These are phyloP conservation scores for Pangasius macronema DNA, from an alignment of 2,797 vertebrate species.

Conservation along the genomic window DNA sequence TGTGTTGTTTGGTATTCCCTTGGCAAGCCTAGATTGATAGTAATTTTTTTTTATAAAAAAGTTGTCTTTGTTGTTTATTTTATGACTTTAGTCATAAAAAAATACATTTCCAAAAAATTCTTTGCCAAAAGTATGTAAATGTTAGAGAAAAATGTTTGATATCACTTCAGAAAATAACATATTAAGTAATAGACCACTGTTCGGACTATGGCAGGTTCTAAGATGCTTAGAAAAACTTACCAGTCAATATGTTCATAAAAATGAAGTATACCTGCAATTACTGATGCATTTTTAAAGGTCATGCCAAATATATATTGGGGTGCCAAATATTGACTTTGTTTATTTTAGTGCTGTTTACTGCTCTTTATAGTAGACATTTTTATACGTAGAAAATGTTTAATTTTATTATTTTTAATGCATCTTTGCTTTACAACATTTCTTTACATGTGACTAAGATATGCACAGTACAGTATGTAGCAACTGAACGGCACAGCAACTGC, in stretches of 20 bases:
- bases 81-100: neutral
- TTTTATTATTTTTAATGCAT: neutral
- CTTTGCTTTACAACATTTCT: neutral
- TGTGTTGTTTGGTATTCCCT: neutral
- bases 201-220: neutral
- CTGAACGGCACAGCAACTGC: neutral
- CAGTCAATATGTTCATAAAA: neutral
- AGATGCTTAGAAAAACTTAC: neutral
- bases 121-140: neutral
- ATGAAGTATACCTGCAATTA: neutral
- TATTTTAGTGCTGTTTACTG: neutral
- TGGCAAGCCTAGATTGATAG: neutral
- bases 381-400: neutral
- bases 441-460: neutral
- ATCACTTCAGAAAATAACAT: neutral
- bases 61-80: neutral
- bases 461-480: neutral
- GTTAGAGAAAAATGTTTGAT: neutral
- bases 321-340: neutral
- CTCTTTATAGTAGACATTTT: neutral
- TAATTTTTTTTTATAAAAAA: neutral
- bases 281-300: neutral
- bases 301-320: neutral
- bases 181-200: neutral
- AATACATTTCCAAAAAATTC: neutral